These are phyloP conservation scores for Falcunculus frontatus DNA, from an alignment of 2,113 vertebrate genomes.

Conservation along the genomic window DNA sequence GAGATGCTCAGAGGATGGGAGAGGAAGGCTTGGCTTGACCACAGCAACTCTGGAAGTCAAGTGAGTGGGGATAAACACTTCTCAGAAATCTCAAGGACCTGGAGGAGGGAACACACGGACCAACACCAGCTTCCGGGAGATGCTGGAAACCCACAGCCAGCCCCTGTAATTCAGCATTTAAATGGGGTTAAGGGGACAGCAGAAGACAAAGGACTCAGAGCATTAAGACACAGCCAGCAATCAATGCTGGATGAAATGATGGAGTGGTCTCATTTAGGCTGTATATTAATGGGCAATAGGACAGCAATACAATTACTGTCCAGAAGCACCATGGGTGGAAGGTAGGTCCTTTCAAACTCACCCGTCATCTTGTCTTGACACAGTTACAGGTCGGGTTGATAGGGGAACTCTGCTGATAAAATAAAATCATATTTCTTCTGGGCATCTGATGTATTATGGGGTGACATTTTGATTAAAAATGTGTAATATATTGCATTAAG, in stretches of 20 bases:
- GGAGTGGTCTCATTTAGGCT: not conserved
- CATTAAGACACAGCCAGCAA: not conserved
- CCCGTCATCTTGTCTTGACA: constrained; percentile 2
- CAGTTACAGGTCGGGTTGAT: not conserved
- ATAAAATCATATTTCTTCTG: not conserved
- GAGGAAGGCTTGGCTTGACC: not conserved
- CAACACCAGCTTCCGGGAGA: not conserved
- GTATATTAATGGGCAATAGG: not conserved
- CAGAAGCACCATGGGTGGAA: not conserved
- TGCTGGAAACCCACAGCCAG: not conserved
- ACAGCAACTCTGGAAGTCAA: not conserved
- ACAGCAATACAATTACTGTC: constrained; percentile 21
- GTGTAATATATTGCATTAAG: not conserved
- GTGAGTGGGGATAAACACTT: not conserved
- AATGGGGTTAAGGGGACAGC: not conserved
- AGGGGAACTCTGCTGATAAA: not conserved
- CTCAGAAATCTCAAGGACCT: not conserved
- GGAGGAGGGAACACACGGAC: not conserved
- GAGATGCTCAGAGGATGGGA: not conserved
- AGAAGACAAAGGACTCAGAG: not conserved
- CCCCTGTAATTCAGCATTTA: not conserved
- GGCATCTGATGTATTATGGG: not conserved
- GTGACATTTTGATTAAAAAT: not conserved
- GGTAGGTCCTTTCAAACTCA: not conserved
- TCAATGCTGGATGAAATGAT: not conserved